Percentiles rank a stretch among this genome's conserved stretches.
phyloP scores from a whole-genome alignment of 2,797 vertebrate genomes.

The Rhincodon typus region DNA sequence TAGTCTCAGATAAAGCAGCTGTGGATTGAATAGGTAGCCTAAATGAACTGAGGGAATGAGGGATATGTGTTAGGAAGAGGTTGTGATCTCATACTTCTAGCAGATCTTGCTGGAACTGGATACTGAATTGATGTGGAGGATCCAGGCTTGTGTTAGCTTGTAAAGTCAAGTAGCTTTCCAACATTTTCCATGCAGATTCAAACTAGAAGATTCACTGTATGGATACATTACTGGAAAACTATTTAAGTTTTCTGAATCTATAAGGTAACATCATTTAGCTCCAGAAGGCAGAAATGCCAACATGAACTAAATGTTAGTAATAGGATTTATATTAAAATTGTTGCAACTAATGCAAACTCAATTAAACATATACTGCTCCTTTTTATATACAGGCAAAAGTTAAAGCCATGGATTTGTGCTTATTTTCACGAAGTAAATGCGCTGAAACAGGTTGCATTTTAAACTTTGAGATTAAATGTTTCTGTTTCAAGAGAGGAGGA shows the following conservation, averaged over 20 bases:
- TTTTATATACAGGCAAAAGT: neutral
- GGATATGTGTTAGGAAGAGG: neutral
- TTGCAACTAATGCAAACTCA: neutral
- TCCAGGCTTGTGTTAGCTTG: neutral
- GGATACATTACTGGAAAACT: neutral
- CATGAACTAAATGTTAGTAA: neutral
- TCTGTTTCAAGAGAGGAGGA: neutral
- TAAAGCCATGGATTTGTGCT: neutral
- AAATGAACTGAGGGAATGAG: neutral
- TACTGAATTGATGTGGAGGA: neutral
- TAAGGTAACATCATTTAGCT: neutral
- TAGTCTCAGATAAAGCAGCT: too few relatives aligned
- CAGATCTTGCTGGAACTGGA: neutral
- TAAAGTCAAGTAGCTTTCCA: neutral
- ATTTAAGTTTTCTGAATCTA: neutral
- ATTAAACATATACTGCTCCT: neutral
- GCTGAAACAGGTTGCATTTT: too few relatives aligned
- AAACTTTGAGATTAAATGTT: neutral
- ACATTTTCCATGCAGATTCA: neutral
- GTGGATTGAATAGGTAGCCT: neutral
- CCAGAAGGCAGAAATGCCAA: neutral
- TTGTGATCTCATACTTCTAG: neutral
- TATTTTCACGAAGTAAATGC: too few relatives aligned
- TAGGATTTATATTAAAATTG: neutral
- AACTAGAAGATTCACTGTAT: neutral